phyloP scores from a whole-genome alignment of 1,140 invertebrate genomes.

The Aphaenogaster rudis region DNA sequence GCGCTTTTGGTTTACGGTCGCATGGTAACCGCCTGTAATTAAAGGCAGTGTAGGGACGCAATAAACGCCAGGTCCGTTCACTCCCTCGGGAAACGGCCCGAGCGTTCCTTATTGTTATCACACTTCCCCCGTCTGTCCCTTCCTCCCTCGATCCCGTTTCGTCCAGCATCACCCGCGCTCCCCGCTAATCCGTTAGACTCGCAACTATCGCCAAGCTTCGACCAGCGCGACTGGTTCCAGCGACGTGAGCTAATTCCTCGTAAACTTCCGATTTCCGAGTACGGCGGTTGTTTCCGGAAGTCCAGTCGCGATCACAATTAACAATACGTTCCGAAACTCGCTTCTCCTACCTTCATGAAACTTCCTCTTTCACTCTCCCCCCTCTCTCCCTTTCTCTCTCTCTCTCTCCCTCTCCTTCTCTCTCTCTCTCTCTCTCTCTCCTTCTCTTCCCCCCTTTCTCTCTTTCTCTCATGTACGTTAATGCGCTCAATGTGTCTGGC shows the following conservation, averaged over 20 bases:
- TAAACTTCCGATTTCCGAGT: conserved; percentile 49
- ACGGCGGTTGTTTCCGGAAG: neutral
- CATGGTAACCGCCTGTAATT: conserved; percentile 14
- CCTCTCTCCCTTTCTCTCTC: too few relatives aligned
- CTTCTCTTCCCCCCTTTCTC: neutral
- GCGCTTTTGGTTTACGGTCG: conserved; percentile 9
- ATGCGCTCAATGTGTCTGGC: neutral
- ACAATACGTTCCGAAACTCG: neutral
- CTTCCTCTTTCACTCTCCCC: neutral
- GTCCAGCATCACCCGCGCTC: too few relatives aligned
- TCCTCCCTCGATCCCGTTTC: neutral
- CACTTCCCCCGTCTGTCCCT: neutral
- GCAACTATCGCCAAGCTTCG: conserved; percentile 38
- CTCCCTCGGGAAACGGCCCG: conserved; percentile 18
- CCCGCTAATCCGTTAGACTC: conserved; percentile 45
- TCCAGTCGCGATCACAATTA: conserved; percentile 5
- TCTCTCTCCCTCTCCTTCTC: neutral
- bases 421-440: neutral
- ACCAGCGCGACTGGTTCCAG: conserved; percentile 28
- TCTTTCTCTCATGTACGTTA: neutral
- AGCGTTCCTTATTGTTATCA: conserved; percentile 63
- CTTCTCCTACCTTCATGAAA: neutral
- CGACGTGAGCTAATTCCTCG: conserved; percentile 52
- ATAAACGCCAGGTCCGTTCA: conserved; percentile 55
- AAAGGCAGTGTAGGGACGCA: conserved; percentile 2